Percentiles rank a stretch among this genome's conserved stretches.
These are phyloP conservation scores for Eupithecia tripunctaria DNA, from an alignment of 2,888 invertebrate genomes.

Conservation along the genomic window DNA sequence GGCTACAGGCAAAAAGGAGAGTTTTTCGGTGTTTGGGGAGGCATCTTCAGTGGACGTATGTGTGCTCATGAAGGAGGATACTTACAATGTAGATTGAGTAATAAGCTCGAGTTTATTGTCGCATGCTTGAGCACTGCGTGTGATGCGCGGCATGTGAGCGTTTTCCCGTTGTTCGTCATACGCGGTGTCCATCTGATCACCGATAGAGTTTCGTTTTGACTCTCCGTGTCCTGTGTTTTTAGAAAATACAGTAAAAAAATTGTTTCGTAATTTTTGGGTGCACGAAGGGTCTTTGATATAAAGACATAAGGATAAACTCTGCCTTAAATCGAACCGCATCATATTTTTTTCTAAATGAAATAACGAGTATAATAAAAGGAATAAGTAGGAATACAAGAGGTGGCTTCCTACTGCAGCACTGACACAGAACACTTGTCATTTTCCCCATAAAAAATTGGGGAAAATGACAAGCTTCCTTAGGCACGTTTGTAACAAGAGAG, in stretches of 20 bases:
- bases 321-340: neutral
- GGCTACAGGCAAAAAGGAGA: too few species aligned
- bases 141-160: conserved; percentile 91
- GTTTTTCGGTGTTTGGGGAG: too few species aligned
- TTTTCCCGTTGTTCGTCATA: conserved; percentile 90
- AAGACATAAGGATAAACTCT: neutral
- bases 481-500: neutral
- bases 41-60: too few species aligned
- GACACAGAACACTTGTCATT: too few species aligned
- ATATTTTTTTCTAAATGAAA: neutral
- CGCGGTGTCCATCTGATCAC: conserved; percentile 90
- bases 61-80: conserved; percentile 25
- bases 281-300: neutral
- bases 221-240: conserved; percentile 87
- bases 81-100: conserved; percentile 95
- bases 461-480: too few species aligned
- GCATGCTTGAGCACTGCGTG: conserved; percentile 90
- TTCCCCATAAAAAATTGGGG: too few species aligned
- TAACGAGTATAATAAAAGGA: neutral
- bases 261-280: neutral
- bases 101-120: conserved; percentile 90
- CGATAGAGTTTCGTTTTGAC: conserved; percentile 92
- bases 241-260: neutral
- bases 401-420: too few species aligned
- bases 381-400: neutral